phyloP scores from a whole-genome alignment of 2,113 vertebrate genomes.

The Myrmecobius fasciatus region DNA sequence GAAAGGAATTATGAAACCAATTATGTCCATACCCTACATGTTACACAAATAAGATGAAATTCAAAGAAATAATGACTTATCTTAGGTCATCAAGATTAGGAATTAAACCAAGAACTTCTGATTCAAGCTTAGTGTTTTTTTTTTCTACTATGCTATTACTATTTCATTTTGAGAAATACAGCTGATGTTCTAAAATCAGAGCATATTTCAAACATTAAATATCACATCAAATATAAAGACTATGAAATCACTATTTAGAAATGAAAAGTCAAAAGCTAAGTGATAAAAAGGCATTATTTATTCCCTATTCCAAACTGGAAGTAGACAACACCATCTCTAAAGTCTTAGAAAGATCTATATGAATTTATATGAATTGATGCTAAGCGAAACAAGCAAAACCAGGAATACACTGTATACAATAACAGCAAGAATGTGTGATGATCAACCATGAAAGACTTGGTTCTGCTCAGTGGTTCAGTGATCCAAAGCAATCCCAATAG shows the following conservation, averaged over 20 bases:
- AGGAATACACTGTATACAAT: too few relatives aligned
- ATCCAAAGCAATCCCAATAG: too few relatives aligned
- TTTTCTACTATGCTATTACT: background rate
- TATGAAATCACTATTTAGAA: background rate
- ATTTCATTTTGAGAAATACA: background rate
- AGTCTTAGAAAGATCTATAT: background rate
- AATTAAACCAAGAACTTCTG: background rate
- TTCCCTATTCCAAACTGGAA: background rate
- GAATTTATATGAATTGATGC: background rate
- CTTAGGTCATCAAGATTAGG: background rate
- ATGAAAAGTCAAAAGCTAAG: background rate
- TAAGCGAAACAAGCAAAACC: too few relatives aligned
- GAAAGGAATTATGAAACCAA: background rate
- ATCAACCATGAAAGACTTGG: too few relatives aligned
- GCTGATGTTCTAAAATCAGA: background rate
- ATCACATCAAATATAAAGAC: background rate
- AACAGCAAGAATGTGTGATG: too few relatives aligned
- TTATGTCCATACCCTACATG: background rate
- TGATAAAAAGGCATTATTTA: background rate
- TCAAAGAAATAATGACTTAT: background rate
- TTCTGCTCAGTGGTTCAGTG: too few relatives aligned
- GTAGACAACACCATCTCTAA: background rate
- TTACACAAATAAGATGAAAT: background rate
- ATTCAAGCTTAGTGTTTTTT: background rate
- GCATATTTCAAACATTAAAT: background rate